phyloP scores from a whole-genome alignment of 1,140 invertebrate species.

The Ceratina japonica region DNA sequence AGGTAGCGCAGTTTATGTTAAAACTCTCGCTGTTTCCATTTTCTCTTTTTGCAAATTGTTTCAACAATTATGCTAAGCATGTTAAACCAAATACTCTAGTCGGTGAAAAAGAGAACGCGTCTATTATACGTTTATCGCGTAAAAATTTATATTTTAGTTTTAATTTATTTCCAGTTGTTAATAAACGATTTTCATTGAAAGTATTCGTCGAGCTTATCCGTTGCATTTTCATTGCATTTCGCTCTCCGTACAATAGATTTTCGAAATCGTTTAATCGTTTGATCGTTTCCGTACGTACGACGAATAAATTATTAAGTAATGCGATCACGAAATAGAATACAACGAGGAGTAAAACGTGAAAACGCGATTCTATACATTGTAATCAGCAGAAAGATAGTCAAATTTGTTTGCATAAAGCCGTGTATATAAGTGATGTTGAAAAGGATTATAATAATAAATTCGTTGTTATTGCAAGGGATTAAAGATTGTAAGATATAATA shows the following conservation, averaged over 20 bases:
- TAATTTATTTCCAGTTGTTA: conserved; percentile 20
- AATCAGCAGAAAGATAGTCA: conserved; percentile 13
- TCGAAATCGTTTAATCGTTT: conserved; percentile 12
- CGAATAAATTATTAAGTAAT: conserved; percentile 12
- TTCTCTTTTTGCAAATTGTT: not conserved
- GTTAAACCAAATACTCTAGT: conserved; percentile 35
- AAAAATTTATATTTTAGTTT: conserved; percentile 26
- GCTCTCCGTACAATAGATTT: conserved; percentile 1
- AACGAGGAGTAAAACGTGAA: conserved; percentile 18
- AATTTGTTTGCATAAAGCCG: conserved; percentile 19
- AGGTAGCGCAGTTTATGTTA: no score
- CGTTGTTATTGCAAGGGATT: conserved; percentile 40
- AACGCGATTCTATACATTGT: conserved; percentile 21
- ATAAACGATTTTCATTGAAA: conserved; percentile 7
- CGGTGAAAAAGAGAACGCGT: conserved; percentile 32
- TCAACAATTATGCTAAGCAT: not conserved
- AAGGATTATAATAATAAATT: conserved; percentile 39
- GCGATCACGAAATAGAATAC: conserved; percentile 11
- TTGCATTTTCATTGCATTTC: conserved; percentile 50
- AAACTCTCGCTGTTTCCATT: not conserved
- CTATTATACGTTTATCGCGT: conserved; percentile 15
- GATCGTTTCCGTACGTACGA: conserved; percentile 11
- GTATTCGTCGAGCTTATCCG: conserved; percentile 2
- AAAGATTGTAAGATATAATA: conserved; percentile 39
- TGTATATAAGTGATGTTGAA: conserved; percentile 41